Evolutionary conservation across 2,113 vertebrate genomes (phyloP).

Genomic region (Pantherophis guttatus): DNA sequence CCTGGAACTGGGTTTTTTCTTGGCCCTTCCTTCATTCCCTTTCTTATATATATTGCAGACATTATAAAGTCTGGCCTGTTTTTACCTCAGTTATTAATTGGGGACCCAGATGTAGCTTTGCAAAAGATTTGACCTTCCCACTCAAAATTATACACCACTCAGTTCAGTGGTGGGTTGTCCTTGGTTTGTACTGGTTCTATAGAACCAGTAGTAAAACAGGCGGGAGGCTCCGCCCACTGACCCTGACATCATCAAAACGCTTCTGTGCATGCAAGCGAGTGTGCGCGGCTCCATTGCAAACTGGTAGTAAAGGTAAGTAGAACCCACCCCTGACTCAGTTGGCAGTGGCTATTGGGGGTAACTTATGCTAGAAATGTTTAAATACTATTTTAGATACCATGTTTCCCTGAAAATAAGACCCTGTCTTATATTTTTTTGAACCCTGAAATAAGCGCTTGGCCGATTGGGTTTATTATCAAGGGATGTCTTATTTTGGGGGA

Average conservation of each 20-base stretch:
- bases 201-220: too few relatives aligned
- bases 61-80: background rate
- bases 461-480: too few relatives aligned
- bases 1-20: background rate
- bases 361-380: conserved; percentile 19
- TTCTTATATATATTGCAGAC: background rate
- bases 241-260: too few relatives aligned
- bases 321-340: background rate
- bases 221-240: too few relatives aligned
- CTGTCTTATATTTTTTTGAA: too few relatives aligned
- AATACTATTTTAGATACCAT: conserved; percentile 9
- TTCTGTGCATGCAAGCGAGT: too few relatives aligned
- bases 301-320: too few relatives aligned
- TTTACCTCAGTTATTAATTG: background rate
- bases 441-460: too few relatives aligned
- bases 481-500: too few relatives aligned
- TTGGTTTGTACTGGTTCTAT: too few relatives aligned
- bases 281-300: too few relatives aligned
- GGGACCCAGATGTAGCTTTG: conserved; percentile 9
- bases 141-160: background rate
- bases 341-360: background rate
- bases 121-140: background rate
- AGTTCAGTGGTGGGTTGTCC: background rate
- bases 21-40: background rate
- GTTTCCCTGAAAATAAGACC: too few relatives aligned